Base-by-base conservation (phyloP, 1,140 invertebrate genomes). In the Cryptotermes secundus region DNA sequence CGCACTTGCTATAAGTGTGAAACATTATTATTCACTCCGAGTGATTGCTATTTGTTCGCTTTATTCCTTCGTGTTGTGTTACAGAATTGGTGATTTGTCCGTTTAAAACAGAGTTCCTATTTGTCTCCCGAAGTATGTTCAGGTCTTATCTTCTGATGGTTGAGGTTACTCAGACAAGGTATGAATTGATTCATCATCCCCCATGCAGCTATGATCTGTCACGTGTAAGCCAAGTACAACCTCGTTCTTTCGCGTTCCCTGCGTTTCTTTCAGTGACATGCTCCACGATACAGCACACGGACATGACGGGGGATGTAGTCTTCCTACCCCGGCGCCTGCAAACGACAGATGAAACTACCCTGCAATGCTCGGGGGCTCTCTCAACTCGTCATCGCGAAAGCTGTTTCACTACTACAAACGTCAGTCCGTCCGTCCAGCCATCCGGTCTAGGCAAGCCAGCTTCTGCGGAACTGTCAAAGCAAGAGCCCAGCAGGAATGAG, bases 331-430 rank as follows among this genome's bases (percentile, higher is more conserved):
- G 59, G n/a, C 59, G 59, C n/a, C 59, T 72, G 59, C 59, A 72
- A 72, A 72, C 59, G 59, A 72, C 59, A 72, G 59, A 72, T 72
- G 59, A 72, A 72, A 72, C 59, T 72, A 72, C 59, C 59, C 59
- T 31, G 59, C 59, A 72, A 72, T 72, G 59, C 59, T 72, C 59
- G 59, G 59, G 53, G 59, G 59, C 59, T 72, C 59, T 72, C 59
- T 72, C 59, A 72, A 72, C 59, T 72, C 59, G 59, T 72, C 59
- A 72, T 72, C 59, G n/a, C 59, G n/a, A 72, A 72, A 72, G 59
- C 59, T 72, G 59, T 72, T 72, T 72, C 59, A 72, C 59, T 72
- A 6, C 59, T 72, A 6, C 59, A 72, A 72, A 72, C 59, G 59
- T 72, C 59, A 4, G 59, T 72, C 59, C 26, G 59, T 72, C 59